Base-by-base conservation (phyloP, 1,140 invertebrate genomes). In the Hyphantria cunea region DNA sequence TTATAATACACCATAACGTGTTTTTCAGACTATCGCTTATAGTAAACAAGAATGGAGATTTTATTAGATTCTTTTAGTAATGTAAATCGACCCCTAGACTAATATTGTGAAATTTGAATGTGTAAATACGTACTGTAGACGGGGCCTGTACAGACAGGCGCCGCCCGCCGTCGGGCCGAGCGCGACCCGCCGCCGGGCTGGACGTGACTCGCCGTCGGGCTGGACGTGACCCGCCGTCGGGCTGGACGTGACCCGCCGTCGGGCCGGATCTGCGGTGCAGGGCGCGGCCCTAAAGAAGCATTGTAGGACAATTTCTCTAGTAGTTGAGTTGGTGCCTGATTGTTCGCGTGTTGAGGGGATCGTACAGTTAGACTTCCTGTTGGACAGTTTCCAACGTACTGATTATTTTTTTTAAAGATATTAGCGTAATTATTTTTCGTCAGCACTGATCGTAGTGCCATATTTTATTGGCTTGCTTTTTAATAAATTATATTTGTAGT, bases 301-400 rank as follows among this genome's bases (percentile, higher is more conserved):
- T 75, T 3, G n/a, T 89, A 86, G 83, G 79, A 82, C 82, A 89
- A 79, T 79, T 84, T 82, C 65, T 86, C 72, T 75, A 74, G 76
- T 89, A 89, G 84, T 85, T 74, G 82, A 81, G 86, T 86, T 89
- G 86, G 86, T 89, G 86, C 86, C 86, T 89, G 86, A 82, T 68
- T 55, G 81, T 67, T 64, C 76, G 70, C 70, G 69, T 71, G 76
- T 78, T 65, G 68, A 51, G 63, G 60, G 69, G 56, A 69, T 73
- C 66, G 80, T 79, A 70, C 58, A 62, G 70, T 61, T 56, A 72
- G 72, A 72, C 56, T 72, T 76, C 64, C 62, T 76, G 77, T 79
- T 84, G 84, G 80, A 86, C 72, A 47, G 55, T 74, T 78, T 88
- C 84, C 87, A 86, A 85, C 76, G 87, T 86, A 90, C 87, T 90